Base-by-base conservation (phyloP, 2,797 vertebrate genomes). In the Pangasius djambal region DNA sequence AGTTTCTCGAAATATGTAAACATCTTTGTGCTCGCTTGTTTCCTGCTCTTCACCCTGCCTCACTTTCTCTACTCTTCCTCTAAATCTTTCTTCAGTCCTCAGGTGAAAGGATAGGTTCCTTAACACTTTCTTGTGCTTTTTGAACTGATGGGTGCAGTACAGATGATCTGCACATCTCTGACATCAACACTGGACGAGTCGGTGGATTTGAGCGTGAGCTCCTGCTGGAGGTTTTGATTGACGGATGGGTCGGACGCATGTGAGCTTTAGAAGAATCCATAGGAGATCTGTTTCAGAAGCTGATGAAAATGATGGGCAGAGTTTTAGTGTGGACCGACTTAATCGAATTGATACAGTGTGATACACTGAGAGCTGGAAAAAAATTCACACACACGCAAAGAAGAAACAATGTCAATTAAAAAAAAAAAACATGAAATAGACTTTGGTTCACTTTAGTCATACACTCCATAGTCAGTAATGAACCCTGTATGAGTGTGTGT, bases 211-310 rank as follows among this genome's bases (percentile, higher is more conserved):
- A 89, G 44, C 63, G 40, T 52, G 65, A 48, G 22, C 25, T 78
- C 82, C 52, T 74, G 8, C 79, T 72, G 86, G 52, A 83, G 37
- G 83, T 63, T 52, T 92, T 91, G 94, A 93, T 90, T 69, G 91
- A 88, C 13, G 0, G 15, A 6, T 2, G 70, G 92, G 85, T 67
- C 75, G 87, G 92, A 93, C 91, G 93, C 92, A 94, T 87, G 83
- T 88, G 84, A 87, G 70, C 18, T 75, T 95, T 94, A 93, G 91
- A 89, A 92, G 91, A 72, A 15, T 18, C 61, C 13, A 50, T 12
- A 3, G 28, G 63, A 69, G n/a, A 69, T 52, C 18, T 31, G 44
- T 92, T 92, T 93, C 93, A 95, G 93, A 94, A 93, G 90, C 34
- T 61, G 34, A 82, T 82, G 22, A 40, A 82, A 25, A 40, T 40